A percentile compares a stretch with the other conserved stretches of the same genome.
These are phyloP conservation scores for Falcunculus frontatus DNA, from an alignment of 2,113 vertebrate species.

Conservation along the genomic window DNA sequence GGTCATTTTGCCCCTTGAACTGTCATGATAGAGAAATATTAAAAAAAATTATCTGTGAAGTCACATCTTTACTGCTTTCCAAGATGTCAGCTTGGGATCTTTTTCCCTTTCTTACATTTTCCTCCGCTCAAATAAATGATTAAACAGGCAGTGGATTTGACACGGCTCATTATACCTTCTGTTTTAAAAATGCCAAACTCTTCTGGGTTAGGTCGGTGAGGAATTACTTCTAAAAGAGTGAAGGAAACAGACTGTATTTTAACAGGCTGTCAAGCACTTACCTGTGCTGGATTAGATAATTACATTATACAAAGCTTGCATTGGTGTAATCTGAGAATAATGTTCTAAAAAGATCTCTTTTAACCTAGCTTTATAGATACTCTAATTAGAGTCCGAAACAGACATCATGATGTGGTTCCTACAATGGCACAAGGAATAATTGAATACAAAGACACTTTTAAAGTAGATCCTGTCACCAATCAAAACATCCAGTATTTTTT, in stretches of 20 bases:
- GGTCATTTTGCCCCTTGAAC: background rate
- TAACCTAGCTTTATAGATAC: constrained; percentile 86
- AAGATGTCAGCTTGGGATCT: background rate
- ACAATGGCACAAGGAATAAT: constrained; percentile 96
- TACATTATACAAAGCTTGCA: background rate
- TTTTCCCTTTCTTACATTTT: background rate
- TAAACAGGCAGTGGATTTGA: background rate
- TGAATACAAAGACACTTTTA: constrained; percentile 90
- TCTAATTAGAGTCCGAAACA: constrained; percentile 87
- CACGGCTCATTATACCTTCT: background rate
- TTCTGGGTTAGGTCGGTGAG: background rate
- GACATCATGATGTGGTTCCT: constrained; percentile 93
- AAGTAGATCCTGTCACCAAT: constrained; percentile 90
- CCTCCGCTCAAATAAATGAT: background rate
- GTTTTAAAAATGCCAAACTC: background rate
- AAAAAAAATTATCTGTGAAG: background rate
- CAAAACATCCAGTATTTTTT: constrained; percentile 98
- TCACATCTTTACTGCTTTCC: background rate
- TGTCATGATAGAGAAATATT: background rate
- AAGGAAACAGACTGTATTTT: background rate
- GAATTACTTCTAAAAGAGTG: background rate
- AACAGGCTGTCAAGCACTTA: background rate
- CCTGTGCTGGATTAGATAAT: background rate
- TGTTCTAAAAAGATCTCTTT: background rate
- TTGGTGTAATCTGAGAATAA: background rate